A percentile compares a stretch with the other conserved stretches of the same genome.
phyloP scores from a whole-genome alignment of 2,797 vertebrate species.

The Oreortyx pictus region DNA sequence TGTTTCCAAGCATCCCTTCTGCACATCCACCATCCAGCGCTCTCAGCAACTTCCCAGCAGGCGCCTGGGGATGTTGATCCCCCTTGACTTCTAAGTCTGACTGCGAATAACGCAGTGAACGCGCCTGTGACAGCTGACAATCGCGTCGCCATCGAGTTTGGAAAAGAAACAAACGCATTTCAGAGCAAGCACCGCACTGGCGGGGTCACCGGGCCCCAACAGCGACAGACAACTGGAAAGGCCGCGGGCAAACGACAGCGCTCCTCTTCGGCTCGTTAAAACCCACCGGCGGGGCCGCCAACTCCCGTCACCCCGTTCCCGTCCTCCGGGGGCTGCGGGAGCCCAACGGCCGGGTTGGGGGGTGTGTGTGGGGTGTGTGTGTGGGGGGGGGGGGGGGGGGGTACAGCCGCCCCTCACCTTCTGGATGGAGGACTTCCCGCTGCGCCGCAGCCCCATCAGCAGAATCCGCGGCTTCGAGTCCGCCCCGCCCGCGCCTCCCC shows the following conservation, averaged over 20 bases:
- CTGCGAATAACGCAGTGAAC: too few relatives aligned
- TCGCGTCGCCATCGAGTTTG: not conserved
- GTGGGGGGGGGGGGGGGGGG: not conserved
- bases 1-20: not conserved
- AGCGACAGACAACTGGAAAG: too few relatives aligned
- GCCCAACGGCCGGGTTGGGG: too few relatives aligned
- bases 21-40: not conserved
- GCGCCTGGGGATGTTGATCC: not conserved
- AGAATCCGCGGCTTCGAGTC: conserved; percentile 95
- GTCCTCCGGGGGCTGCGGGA: too few relatives aligned
- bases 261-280: too few relatives aligned
- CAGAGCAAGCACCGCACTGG: not conserved
- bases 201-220: not conserved
- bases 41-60: not conserved
- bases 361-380: too few relatives aligned
- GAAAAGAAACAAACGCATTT: not conserved
- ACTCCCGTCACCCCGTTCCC: too few relatives aligned
- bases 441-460: conserved; percentile 95
- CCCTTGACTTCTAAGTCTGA: too few relatives aligned
- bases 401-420: conserved; percentile 85
- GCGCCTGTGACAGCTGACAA: too few relatives aligned
- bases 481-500: conserved; percentile 76
- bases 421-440: conserved; percentile 98
- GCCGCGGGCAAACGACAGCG: too few relatives aligned
- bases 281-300: too few relatives aligned